Percentiles rank a stretch among this genome's conserved stretches.
These are phyloP conservation scores for Aradophagus sp. DNA, from an alignment of 1,140 invertebrate genomes.

Conservation along the genomic window DNA sequence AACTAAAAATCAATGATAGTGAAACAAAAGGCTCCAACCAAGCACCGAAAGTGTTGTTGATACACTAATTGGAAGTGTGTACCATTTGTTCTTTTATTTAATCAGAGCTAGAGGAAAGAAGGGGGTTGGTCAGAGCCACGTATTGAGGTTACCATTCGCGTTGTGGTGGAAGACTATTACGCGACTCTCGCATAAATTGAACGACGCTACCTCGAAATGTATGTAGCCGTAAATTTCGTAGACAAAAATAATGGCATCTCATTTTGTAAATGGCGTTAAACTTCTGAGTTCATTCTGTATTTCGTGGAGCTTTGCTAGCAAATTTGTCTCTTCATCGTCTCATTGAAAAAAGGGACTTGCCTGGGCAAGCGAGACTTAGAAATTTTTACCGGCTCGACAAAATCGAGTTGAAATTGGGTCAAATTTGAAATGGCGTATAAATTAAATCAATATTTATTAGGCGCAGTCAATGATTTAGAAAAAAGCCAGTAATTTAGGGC, in stretches of 20 bases:
- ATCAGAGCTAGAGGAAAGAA: conserved; percentile 59
- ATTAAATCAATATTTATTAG: conserved; percentile 35
- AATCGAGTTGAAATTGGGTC: conserved; percentile 18
- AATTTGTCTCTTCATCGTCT: too few species aligned
- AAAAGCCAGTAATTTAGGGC: conserved; percentile 23
- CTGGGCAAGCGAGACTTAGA: conserved; percentile 23
- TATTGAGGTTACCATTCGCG: conserved; percentile 63
- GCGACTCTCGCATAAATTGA: conserved; percentile 72
- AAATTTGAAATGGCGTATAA: conserved; percentile 1
- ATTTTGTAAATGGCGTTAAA: too few species aligned
- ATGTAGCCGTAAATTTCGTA: too few species aligned
- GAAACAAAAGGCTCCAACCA: too few species aligned
- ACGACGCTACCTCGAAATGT: conserved; percentile 67
- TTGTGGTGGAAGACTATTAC: conserved; percentile 69
- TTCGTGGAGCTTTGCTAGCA: too few species aligned
- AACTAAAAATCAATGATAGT: too few species aligned
- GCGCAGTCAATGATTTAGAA: conserved; percentile 31
- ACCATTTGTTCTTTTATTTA: conserved; percentile 67
- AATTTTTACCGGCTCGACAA: conserved; percentile 20
- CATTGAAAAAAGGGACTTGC: too few species aligned
- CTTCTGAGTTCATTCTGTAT: too few species aligned
- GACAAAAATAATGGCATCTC: too few species aligned
- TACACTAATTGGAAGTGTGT: conserved; percentile 59
- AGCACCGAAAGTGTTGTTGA: too few species aligned
- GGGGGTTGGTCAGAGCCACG: conserved; percentile 35